These are phyloP conservation scores for Nipponia nippon DNA, from an alignment of 2,113 vertebrate species.

Conservation along the genomic window DNA sequence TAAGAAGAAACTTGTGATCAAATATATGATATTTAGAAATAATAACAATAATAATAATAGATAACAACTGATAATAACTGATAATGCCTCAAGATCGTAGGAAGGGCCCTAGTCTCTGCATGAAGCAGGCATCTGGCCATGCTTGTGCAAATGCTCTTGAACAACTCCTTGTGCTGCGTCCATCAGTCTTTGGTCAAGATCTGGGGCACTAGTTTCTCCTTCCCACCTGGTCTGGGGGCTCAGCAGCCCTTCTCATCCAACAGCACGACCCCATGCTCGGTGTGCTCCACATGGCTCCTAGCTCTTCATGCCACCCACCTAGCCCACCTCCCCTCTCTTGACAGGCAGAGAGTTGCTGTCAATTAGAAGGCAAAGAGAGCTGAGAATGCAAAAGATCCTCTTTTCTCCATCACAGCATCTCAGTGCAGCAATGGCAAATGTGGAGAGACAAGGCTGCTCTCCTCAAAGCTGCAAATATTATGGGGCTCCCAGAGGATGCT, in stretches of 20 bases:
- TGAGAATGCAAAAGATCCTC: not conserved
- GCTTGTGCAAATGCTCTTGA: not conserved
- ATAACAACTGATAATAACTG: not conserved
- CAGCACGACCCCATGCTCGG: accelerated
- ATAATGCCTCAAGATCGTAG: not conserved
- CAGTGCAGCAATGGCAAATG: not conserved
- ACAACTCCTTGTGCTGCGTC: not conserved
- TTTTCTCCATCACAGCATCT: not conserved
- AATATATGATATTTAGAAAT: not conserved
- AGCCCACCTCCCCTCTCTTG: not conserved
- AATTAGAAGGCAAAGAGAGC: not conserved
- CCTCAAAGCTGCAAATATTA: not conserved
- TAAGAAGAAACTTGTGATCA: not conserved
- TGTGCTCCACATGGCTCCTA: not conserved
- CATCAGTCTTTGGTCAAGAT: not conserved
- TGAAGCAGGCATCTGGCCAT: not conserved
- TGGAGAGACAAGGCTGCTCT: not conserved
- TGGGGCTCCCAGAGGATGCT: not conserved
- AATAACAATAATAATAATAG: not conserved
- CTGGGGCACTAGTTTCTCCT: not conserved
- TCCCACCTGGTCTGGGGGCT: not conserved
- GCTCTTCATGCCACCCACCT: not conserved
- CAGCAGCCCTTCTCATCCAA: not conserved
- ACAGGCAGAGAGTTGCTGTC: not conserved
- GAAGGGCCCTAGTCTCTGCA: not conserved